phyloP scores from a whole-genome alignment of 2,797 vertebrate genomes.

The Alca torda region DNA sequence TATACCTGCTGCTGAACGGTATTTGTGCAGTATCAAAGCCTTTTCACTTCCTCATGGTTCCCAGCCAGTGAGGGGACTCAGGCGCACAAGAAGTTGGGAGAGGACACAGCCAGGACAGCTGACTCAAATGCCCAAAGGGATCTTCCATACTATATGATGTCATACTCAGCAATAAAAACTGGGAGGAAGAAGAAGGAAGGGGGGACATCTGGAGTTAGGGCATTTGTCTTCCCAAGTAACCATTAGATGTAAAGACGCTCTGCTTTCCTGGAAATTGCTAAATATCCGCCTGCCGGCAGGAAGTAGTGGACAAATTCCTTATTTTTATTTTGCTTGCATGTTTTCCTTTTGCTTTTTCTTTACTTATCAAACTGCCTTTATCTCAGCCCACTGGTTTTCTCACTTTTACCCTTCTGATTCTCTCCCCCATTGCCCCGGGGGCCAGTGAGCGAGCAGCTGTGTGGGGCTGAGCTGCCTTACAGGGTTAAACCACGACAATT shows the following conservation, averaged over 20 bases:
- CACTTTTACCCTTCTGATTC: background rate
- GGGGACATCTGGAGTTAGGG: background rate
- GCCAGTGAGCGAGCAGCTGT: accelerated
- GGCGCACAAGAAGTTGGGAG: background rate
- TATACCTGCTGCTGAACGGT: background rate
- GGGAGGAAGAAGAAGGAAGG: background rate
- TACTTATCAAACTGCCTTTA: background rate
- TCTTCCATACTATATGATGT: background rate
- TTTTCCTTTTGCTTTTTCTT: background rate
- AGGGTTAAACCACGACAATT: accelerated
- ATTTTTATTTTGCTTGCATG: background rate
- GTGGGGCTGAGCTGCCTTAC: background rate
- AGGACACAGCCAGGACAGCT: background rate
- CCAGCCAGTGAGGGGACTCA: accelerated
- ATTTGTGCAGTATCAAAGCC: background rate
- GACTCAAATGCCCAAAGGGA: background rate
- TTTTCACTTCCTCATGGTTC: background rate
- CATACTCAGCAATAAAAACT: background rate
- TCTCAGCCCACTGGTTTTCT: background rate
- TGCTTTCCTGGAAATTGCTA: background rate
- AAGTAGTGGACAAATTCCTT: background rate
- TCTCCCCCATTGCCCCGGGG: background rate
- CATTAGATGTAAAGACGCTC: accelerated
- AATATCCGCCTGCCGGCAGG: background rate
- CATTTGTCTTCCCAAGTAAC: background rate